A percentile compares a stretch with the other conserved stretches of the same genome.
Conservation (phyloP, 2,888 invertebrate species). For the Orthonychiurus folsomi region DNA sequence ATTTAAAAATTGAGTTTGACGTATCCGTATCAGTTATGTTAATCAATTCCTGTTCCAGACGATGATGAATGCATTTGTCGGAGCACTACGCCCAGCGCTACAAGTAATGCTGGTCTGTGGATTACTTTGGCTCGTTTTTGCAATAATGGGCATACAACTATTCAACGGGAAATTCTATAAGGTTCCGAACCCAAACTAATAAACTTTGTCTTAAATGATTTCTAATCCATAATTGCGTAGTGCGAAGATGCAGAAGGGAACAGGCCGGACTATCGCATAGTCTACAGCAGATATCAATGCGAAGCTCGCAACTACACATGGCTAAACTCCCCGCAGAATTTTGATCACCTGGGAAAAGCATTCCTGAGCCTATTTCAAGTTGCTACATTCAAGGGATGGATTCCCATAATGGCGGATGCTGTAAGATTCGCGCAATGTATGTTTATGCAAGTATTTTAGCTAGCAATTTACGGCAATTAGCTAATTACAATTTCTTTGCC, state of each 20-base stretch:
- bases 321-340: constrained; percentile 42
- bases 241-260: background rate
- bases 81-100: constrained; percentile 49
- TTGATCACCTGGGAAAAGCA: constrained; percentile 47
- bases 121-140: constrained; percentile 50
- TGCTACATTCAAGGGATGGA: constrained; percentile 50
- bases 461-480: background rate
- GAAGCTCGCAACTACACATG: background rate
- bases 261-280: constrained; percentile 6
- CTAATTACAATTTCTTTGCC: constrained; percentile 11
- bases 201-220: background rate
- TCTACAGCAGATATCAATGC: background rate
- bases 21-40: background rate
- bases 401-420: constrained; percentile 47
- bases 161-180: constrained; percentile 46
- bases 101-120: constrained; percentile 49
- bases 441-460: background rate
- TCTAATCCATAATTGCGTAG: background rate
- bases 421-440: constrained; percentile 42
- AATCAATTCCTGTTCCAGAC: background rate
- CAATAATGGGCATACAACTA: constrained; percentile 49
- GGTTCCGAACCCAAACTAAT: no score
- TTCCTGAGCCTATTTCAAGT: constrained; percentile 49
- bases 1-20: background rate
- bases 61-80: constrained; percentile 36